phyloP scores from a whole-genome alignment of 1,140 invertebrate genomes.

The Pachyrhynchus sulphureomaculatus region DNA sequence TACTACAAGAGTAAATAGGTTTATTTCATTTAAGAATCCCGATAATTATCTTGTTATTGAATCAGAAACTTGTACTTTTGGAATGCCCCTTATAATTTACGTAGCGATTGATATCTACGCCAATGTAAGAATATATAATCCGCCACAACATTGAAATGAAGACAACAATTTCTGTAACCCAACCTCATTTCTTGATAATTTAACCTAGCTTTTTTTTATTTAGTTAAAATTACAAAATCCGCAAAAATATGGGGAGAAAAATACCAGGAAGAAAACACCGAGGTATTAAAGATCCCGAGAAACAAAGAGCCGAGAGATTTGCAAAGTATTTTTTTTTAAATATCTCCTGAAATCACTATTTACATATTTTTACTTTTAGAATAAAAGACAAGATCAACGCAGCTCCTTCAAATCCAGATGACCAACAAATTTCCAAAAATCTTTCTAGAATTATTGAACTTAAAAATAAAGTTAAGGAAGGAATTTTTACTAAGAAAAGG shows the following conservation, averaged over 20 bases:
- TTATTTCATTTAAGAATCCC: too few species aligned
- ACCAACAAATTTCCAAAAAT: constrained; percentile 67
- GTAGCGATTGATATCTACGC: too few species aligned
- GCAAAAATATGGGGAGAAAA: constrained; percentile 73
- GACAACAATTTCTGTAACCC: too few species aligned
- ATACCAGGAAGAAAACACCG: constrained; percentile 71
- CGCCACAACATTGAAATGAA: too few species aligned
- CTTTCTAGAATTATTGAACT: constrained; percentile 60
- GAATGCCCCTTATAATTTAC: too few species aligned
- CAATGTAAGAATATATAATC: too few species aligned
- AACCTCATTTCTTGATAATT: too few species aligned
- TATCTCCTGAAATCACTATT: constrained; percentile 16
- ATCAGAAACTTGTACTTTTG: too few species aligned
- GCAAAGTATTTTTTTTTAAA: constrained; percentile 53
- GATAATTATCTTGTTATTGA: too few species aligned
- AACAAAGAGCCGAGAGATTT: constrained; percentile 61
- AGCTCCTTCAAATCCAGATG: constrained; percentile 63
- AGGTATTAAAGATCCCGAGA: constrained; percentile 67
- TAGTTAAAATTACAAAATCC: too few species aligned
- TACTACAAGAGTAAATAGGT: too few species aligned
- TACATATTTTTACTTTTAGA: constrained; percentile 49
- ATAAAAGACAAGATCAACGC: constrained; percentile 67
- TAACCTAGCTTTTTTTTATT: too few species aligned
- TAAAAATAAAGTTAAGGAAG: constrained; percentile 55
- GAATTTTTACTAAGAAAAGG: constrained; percentile 47